phyloP scores from a whole-genome alignment of 1,140 invertebrate species.

The Cotesia glomerata region DNA sequence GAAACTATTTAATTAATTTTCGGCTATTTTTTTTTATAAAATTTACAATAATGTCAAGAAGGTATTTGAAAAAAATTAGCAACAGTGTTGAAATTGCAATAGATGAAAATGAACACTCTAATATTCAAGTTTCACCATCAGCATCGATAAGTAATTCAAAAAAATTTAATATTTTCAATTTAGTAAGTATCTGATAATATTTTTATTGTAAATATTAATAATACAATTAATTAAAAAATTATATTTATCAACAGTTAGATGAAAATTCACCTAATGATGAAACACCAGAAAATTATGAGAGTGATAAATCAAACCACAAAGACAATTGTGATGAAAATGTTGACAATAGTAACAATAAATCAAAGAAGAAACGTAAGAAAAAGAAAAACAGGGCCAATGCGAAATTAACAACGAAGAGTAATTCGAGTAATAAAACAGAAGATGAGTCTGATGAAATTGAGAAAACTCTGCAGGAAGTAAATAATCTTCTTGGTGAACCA shows the following conservation, averaged over 20 bases:
- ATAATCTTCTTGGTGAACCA: conserved; percentile 72
- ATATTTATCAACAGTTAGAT: neutral
- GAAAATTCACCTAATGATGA: conserved; percentile 39
- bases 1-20: too few relatives aligned
- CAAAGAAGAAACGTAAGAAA: conserved; percentile 56
- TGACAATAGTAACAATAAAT: conserved; percentile 53
- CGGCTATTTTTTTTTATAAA: too few relatives aligned
- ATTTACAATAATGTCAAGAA: neutral
- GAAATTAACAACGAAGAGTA: conserved; percentile 66
- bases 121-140: neutral
- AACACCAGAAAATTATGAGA: conserved; percentile 71
- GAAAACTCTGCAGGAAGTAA: conserved; percentile 74
- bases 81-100: neutral
- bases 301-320: conserved; percentile 69
- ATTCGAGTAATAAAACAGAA: conserved; percentile 60
- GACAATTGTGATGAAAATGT: conserved; percentile 70
- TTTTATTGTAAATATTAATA: conserved; percentile 23
- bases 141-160: conserved; percentile 34
- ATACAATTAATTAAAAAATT: conserved; percentile 2
- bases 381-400: conserved; percentile 65
- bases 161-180: conserved; percentile 70
- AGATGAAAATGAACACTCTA: neutral
- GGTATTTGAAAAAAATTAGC: neutral
- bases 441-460: conserved; percentile 77
- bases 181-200: conserved; percentile 60